Base-by-base conservation (phyloP, 2,888 invertebrate species). In the Euzetes globulus region DNA sequence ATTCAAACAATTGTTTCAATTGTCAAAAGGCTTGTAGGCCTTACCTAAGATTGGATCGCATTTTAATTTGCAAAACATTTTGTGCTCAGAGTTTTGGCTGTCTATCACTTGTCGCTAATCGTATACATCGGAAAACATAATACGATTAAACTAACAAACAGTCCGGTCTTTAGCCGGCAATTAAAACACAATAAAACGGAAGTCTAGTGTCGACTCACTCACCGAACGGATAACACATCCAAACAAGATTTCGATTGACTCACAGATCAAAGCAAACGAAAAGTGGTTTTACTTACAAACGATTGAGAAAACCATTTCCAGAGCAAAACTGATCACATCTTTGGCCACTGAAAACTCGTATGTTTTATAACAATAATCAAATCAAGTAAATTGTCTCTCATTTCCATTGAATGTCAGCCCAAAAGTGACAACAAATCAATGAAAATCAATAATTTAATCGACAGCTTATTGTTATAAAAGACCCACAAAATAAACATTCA, bases 31-130 rank as follows among this genome's bases (percentile, higher is more conserved):
- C 63, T 33, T 65, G 11, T 41, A 4, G 45, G 70, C 70, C 70
- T 70, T 70, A 70, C 70, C 70, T 70, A 70, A 70, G 25, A 47
- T 41, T 45, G 70, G 47, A 70, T 47, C 70, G 45, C 70, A 47
- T 11, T 47, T n/a, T 50, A 17, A 50, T 50, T 50, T 41, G 41
- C 2, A 63, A 37, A 37, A 60, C 29, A 41, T 15, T 41, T 37
- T 68, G 7, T 68, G 41, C 22, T 68, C 37, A 41, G n/a, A 60
- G 29, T 33, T 17, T 47, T 70, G 37, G 70, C 4, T 47, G 68
- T 58, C 63, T 63, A 29, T 63, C 63, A 33, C 63, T 63, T 25
- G 58, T 58, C 41, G 17, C 65, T 65, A 37, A 41, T 41, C 41
- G 37, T 41, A 37, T 58, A 13, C 58, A 27, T 25, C 27, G 22